These are phyloP conservation scores for Leptopilina boulardi DNA, from an alignment of 1,140 invertebrate species.

Conservation along the genomic window DNA sequence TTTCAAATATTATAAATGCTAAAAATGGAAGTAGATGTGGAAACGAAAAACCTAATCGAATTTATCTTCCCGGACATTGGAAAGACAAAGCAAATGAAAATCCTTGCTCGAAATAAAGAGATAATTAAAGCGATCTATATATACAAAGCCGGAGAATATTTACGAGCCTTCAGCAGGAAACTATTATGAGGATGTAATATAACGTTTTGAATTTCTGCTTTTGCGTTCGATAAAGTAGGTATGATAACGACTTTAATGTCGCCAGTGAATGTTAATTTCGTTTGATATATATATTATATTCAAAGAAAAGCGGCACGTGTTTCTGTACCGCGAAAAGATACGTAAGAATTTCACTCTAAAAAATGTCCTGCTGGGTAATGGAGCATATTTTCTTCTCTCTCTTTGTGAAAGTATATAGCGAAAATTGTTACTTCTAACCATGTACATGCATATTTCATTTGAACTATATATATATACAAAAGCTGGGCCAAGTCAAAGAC, in stretches of 20 bases:
- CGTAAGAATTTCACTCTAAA: not conserved
- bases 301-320: slow-evolving; percentile 2
- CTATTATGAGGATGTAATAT: not conserved
- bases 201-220: not conserved
- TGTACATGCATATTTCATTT: slow-evolving; percentile 22
- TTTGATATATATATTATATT: not conserved
- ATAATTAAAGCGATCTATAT: not conserved
- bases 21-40: too few species aligned
- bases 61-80: not conserved
- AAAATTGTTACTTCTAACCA: slow-evolving; percentile 9
- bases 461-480: not conserved
- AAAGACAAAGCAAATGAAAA: not conserved
- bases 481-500: not conserved
- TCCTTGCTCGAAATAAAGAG: not conserved
- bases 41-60: not conserved
- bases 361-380: slow-evolving; percentile 22
- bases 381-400: slow-evolving; percentile 13
- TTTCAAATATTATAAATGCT: too few species aligned
- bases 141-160: not conserved
- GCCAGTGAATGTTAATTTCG: slow-evolving; percentile 20
- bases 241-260: slow-evolving; percentile 12
- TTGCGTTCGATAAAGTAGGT: not conserved
- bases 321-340: slow-evolving; percentile 10
- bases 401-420: not conserved
- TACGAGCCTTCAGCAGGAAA: not conserved